Percentiles rank a stretch among this genome's conserved stretches.
Conservation (phyloP, 2,888 invertebrate genomes). For the Lacanobia wlatinum region DNA sequence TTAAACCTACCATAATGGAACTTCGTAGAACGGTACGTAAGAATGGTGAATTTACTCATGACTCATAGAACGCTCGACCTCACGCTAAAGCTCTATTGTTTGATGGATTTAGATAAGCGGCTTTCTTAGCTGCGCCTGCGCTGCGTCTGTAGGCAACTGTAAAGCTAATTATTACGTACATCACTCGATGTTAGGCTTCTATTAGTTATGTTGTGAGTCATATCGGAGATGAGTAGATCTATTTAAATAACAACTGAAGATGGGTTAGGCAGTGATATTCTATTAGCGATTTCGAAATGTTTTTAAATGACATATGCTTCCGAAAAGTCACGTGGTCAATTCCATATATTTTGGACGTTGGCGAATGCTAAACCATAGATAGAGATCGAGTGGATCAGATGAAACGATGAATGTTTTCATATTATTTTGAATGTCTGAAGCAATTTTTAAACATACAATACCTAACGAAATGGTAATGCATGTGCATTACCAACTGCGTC, state of each 20-base stretch:
- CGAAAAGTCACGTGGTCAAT: too few relatives aligned
- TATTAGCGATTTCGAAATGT: too few relatives aligned
- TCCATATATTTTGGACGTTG: too few relatives aligned
- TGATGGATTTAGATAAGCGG: constrained; percentile 48
- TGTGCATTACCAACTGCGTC: too few relatives aligned
- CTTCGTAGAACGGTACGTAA: constrained; percentile 20
- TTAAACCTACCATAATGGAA: constrained; percentile 6
- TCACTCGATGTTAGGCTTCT: constrained; percentile 19
- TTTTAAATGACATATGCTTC: too few relatives aligned
- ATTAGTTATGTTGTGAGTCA: constrained; percentile 9
- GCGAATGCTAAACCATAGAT: too few relatives aligned
- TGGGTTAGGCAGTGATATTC: too few relatives aligned
- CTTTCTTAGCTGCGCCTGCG: constrained; percentile 48
- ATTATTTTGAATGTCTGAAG: too few relatives aligned
- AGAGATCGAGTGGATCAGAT: not conserved
- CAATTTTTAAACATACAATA: too few relatives aligned
- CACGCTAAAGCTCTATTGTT: constrained; percentile 55
- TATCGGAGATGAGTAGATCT: not conserved
- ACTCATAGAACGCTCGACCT: constrained; percentile 41
- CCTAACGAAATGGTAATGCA: too few relatives aligned
- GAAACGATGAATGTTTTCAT: not conserved
- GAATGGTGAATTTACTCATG: constrained; percentile 31
- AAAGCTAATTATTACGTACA: constrained; percentile 39
- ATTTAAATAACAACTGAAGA: not conserved
- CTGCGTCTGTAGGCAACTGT: constrained; percentile 28